Conservation (phyloP, 2,888 invertebrate genomes). For the Dasysyrphus tricinctus region DNA sequence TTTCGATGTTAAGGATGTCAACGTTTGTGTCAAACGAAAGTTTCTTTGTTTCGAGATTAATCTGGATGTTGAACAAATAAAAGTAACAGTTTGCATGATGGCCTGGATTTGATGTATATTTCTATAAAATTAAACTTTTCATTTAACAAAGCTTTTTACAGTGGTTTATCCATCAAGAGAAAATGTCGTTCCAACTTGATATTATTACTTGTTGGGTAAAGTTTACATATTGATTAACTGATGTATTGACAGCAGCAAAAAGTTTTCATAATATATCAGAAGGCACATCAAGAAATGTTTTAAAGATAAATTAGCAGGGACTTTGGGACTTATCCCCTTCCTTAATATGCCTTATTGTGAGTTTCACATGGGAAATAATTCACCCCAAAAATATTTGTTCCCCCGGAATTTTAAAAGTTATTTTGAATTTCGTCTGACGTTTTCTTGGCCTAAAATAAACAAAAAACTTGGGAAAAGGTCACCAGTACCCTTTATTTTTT, state of each 20-base stretch:
- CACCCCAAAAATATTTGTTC: too few species aligned
- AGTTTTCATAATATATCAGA: neutral
- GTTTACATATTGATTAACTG: neutral
- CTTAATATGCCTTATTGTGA: too few species aligned
- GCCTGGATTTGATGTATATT: slow-evolving; percentile 13
- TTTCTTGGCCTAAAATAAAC: too few species aligned
- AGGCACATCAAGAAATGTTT: too few species aligned
- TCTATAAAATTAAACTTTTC: neutral
- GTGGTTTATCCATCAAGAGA: neutral
- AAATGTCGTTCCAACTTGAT: neutral
- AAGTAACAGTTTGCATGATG: slow-evolving; percentile 12
- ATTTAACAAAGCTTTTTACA: neutral
- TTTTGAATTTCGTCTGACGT: too few species aligned
- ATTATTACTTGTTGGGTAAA: neutral
- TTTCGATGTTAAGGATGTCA: slow-evolving; percentile 24
- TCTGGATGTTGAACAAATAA: slow-evolving; percentile 11
- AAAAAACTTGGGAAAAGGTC: too few species aligned
- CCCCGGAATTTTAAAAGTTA: too few species aligned
- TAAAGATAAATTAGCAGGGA: too few species aligned
- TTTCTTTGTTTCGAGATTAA: slow-evolving; percentile 4
- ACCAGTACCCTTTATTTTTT: too few species aligned
- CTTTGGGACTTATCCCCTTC: too few species aligned
- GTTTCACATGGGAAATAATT: too few species aligned
- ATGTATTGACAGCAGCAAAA: neutral
- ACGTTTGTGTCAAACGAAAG: slow-evolving; percentile 22